Conservation (phyloP, 2,888 invertebrate genomes). For the Caenorhabditis virilis region DNA sequence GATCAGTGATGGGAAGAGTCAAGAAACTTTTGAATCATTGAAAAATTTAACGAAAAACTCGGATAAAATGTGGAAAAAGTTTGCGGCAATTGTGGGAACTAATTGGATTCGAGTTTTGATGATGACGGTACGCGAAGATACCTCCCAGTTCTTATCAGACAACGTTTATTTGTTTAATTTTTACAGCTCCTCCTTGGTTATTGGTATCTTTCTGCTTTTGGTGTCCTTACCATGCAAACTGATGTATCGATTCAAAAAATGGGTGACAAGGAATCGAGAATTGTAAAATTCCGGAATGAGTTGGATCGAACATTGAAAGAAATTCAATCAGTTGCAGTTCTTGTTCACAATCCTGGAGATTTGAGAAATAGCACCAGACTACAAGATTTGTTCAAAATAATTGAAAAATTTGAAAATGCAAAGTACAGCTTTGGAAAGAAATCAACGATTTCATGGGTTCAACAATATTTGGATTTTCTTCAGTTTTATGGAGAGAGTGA, state of each 20-base stretch:
- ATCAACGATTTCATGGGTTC: conserved; percentile 51
- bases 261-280: conserved; percentile 37
- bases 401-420: conserved; percentile 26
- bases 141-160: neutral
- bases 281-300: conserved; percentile 48
- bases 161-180: neutral
- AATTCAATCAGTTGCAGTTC: conserved; percentile 51
- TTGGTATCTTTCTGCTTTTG: conserved; percentile 49
- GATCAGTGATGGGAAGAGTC: conserved; percentile 31
- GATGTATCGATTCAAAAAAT: conserved; percentile 56
- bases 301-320: conserved; percentile 34
- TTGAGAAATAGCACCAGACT: conserved; percentile 32
- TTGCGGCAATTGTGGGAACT: conserved; percentile 39
- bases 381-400: conserved; percentile 21
- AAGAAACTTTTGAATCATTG: conserved; percentile 17
- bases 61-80: conserved; percentile 35
- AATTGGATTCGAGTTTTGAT: conserved; percentile 27
- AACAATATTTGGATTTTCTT: conserved; percentile 46
- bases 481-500: conserved; percentile 41
- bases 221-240: conserved; percentile 44
- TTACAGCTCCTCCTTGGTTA: conserved; percentile 34
- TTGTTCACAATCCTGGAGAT: conserved; percentile 46
- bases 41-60: conserved; percentile 20
- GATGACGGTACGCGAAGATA: no score
- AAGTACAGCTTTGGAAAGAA: conserved; percentile 44